phyloP scores from a whole-genome alignment of 2,888 invertebrate genomes.

The Gymnocheta viridis region DNA sequence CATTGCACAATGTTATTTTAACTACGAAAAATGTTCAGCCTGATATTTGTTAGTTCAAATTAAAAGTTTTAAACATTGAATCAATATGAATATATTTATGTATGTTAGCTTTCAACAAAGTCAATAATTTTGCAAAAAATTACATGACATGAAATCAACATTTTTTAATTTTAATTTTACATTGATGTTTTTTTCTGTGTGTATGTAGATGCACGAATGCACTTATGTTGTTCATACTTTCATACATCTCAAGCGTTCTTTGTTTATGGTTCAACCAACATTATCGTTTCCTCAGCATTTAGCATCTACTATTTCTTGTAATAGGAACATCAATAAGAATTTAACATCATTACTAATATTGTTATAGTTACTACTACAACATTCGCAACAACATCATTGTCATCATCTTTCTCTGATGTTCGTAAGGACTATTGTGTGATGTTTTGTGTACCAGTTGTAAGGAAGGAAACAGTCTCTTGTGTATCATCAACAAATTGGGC shows the following conservation, averaged over 20 bases:
- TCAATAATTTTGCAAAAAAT: too few relatives aligned
- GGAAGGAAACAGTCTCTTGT: conserved; percentile 69
- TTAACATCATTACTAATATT: conserved; percentile 46
- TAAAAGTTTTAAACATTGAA: too few relatives aligned
- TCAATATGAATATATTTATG: too few relatives aligned
- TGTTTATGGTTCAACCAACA: conserved; percentile 49
- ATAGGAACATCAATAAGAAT: conserved; percentile 53
- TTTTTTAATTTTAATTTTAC: too few relatives aligned
- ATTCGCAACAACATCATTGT: conserved; percentile 4
- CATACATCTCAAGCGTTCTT: neutral
- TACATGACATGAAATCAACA: too few relatives aligned
- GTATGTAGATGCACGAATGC: neutral
- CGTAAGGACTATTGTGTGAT: conserved; percentile 26
- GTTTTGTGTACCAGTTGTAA: conserved; percentile 14
- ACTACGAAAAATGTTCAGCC: too few relatives aligned
- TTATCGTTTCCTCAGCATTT: conserved; percentile 64
- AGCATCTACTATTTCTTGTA: conserved; percentile 53
- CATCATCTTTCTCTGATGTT: conserved; percentile 20
- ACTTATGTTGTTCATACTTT: neutral
- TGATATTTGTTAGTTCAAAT: too few relatives aligned
- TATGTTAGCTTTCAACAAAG: too few relatives aligned
- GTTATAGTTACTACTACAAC: neutral
- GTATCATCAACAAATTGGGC: conserved; percentile 69
- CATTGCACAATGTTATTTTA: too few relatives aligned
- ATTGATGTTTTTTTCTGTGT: too few relatives aligned